Evolutionary conservation across 2,888 invertebrate species (phyloP), one percentile per base, ranked within the genome.

Genomic region (Harpagoxenus sublaevis): DNA sequence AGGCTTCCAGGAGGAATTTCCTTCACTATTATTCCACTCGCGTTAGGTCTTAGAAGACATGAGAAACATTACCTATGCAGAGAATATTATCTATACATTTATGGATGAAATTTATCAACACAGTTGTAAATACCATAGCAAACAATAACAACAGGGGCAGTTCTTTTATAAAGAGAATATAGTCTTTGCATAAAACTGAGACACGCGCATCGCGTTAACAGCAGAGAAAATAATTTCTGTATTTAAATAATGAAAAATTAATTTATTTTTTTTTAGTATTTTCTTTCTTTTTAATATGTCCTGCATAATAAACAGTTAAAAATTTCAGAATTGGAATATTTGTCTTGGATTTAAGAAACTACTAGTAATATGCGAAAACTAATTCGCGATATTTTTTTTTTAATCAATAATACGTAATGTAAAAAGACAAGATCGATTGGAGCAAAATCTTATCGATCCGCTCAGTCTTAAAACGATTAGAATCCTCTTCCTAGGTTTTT

Each of bases 81-180:
- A 39, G 51, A 68, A 78, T 71, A 65, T 79, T 77, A 79, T 79
- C 60, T 79, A 81, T 84, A 71, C 79, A 84, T 82, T 81, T 84
- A 84, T 82, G 57, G 71, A 79, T 84, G 79, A 84, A 78, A 84
- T 84, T 84, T 79, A 84, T 79, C 79, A 70, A 65, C 71, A n/a
- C 45, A 35, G 23, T 35, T 39, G 65, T 66, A 83, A 66, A 65
- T 63, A 77, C 8, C 65, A 2, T 57, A 12, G 51, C 28, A 42
- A 77, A 55, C 23, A 65, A 55, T 55, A 77, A 65, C 28, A 62
- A 60, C 8, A 3, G 0, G 8, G 5, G 3, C 15, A 60, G 18
- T 31, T 10, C 18, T 28, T 48, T 15, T 42, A 42, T 42, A 74
- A 48, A 74, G 15, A 60, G 31, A 62, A 62, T 73, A 62, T 73